phyloP scores from a whole-genome alignment of 2,113 vertebrate genomes.

The Solea solea region DNA sequence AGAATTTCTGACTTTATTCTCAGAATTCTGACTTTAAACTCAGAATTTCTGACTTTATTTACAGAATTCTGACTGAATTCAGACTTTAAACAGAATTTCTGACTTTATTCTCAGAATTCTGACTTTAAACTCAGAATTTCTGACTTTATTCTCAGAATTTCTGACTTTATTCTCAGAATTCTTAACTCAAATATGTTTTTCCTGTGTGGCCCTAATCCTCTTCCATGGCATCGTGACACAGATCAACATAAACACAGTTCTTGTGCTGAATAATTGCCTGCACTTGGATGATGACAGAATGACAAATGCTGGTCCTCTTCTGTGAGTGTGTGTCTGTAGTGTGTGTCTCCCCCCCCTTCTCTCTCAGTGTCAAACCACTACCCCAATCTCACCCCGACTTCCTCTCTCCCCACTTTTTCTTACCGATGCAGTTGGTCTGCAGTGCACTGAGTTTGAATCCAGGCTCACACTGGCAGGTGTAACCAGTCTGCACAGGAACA shows the following conservation, averaged over 20 bases:
- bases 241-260: slow-evolving; percentile 66
- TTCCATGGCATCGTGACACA: slow-evolving; percentile 14
- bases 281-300: slow-evolving; percentile 48
- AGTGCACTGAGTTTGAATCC: slow-evolving; percentile 81
- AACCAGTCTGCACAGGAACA: slow-evolving; percentile 77
- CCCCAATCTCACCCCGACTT: slow-evolving; percentile 1
- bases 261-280: slow-evolving; percentile 42
- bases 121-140: too few relatives aligned
- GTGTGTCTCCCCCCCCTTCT: slow-evolving; percentile 6
- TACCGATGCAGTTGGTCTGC: slow-evolving; percentile 84
- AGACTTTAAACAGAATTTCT: too few relatives aligned
- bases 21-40: too few relatives aligned
- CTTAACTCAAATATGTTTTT: too few relatives aligned
- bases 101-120: too few relatives aligned
- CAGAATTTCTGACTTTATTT: too few relatives aligned
- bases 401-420: slow-evolving; percentile 33
- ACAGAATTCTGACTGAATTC: too few relatives aligned
- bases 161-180: too few relatives aligned
- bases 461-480: slow-evolving; percentile 79
- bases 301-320: slow-evolving; percentile 2
- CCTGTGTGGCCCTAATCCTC: too few relatives aligned
- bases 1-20: too few relatives aligned
- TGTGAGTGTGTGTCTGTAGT: slow-evolving; percentile 22
- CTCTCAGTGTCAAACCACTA: not conserved
- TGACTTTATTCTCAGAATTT: too few relatives aligned